A percentile compares a stretch with the other conserved stretches of the same genome.
Conservation (phyloP, 35 echinoderm and acorn worm species). For the Ptychodera flava region DNA sequence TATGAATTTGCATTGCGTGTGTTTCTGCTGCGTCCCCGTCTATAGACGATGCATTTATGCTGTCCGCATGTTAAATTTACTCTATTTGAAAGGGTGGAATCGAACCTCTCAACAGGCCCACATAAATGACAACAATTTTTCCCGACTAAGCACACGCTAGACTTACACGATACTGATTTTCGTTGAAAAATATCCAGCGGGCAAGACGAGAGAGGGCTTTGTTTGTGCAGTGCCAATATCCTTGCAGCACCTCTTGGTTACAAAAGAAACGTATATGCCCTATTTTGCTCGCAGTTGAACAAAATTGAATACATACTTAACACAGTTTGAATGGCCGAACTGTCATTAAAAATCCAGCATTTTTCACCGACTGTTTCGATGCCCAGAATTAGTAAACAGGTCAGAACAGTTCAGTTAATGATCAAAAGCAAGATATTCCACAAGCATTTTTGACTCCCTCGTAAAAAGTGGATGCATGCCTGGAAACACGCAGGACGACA, state of each 20-base stretch:
- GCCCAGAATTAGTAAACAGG: not conserved
- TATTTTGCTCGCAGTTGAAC: not conserved
- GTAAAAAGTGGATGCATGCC: no score
- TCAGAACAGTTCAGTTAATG: not conserved
- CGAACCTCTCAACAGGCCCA: not conserved
- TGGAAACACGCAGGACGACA: no score
- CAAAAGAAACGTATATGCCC: not conserved
- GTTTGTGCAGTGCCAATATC: not conserved
- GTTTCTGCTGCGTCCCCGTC: not conserved
- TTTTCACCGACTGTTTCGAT: not conserved
- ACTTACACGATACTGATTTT: not conserved
- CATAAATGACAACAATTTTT: constrained; percentile 2
- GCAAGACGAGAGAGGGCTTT: not conserved
- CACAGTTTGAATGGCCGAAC: not conserved
- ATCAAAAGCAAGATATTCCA: not conserved
- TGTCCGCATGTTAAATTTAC: not conserved
- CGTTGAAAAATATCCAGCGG: not conserved
- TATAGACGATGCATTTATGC: not conserved
- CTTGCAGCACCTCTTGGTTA: not conserved
- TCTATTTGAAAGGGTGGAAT: not conserved
- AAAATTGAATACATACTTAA: not conserved
- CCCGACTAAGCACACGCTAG: not conserved
- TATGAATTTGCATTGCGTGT: constrained; percentile 1
- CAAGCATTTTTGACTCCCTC: no score
- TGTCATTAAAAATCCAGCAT: not conserved